These are phyloP conservation scores for Sepioteuthis lessoniana DNA, from an alignment of 2,888 invertebrate genomes.

Conservation along the genomic window DNA sequence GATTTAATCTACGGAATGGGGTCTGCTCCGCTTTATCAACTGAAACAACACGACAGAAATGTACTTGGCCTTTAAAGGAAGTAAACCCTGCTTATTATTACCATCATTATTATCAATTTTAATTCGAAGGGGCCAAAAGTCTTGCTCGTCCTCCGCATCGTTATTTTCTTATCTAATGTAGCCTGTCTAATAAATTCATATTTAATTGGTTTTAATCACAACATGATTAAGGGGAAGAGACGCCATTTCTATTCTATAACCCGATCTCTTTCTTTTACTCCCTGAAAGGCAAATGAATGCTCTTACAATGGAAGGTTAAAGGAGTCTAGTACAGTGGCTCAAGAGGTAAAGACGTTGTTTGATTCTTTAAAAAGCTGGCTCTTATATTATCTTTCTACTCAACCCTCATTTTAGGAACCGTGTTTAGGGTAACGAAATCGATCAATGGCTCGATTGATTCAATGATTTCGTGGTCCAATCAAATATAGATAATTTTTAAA, in stretches of 20 bases:
- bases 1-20: neutral
- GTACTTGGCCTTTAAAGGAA: neutral
- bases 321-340: no score
- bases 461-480: no score
- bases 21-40: neutral
- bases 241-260: neutral
- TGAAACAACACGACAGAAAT: neutral
- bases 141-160: neutral
- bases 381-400: no score
- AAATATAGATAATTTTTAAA: no score
- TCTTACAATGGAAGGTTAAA: neutral
- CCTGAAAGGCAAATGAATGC: neutral
- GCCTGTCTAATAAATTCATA: neutral
- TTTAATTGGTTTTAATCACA: conserved; percentile 10
- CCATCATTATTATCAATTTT: neutral
- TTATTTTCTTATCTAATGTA: neutral
- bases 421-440: no score
- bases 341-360: neutral
- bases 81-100: neutral
- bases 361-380: no score
- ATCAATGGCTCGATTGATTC: no score
- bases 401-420: no score
- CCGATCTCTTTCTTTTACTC: neutral
- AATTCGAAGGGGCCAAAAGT: neutral
- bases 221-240: neutral